Percentiles rank a stretch among this genome's conserved stretches.
These are phyloP conservation scores for Choristoneura fumiferana DNA, from an alignment of 1,140 invertebrate genomes.

Conservation along the genomic window DNA sequence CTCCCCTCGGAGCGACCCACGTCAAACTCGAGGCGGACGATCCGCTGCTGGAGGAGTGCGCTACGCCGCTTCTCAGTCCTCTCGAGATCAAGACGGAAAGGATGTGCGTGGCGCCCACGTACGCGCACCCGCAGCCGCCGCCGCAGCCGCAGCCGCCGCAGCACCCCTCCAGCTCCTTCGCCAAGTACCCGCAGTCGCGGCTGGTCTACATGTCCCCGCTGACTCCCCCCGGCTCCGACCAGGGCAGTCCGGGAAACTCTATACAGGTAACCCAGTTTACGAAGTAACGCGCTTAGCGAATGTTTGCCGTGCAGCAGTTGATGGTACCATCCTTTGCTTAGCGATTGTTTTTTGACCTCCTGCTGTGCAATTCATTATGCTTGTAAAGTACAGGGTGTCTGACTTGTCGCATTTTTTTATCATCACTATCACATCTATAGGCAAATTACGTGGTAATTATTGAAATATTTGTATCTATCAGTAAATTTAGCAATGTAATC, in stretches of 20 bases:
- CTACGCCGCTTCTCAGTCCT: conserved; percentile 83
- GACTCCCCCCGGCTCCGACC: conserved; percentile 90
- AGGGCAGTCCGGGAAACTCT: conserved; percentile 85
- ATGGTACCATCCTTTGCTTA: conserved; percentile 81
- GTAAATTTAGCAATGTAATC: too few relatives aligned
- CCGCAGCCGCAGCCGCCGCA: conserved; percentile 46
- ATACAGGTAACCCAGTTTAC: conserved; percentile 66
- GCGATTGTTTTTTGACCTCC: conserved; percentile 38
- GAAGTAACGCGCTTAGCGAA: conserved; percentile 33
- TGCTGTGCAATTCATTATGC: too few relatives aligned
- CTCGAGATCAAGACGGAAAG: conserved; percentile 86
- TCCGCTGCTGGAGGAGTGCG: conserved; percentile 77
- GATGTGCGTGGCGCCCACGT: conserved; percentile 72
- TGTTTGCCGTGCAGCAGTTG: conserved; percentile 70
- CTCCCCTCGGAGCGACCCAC: conserved; percentile 78
- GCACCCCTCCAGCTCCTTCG: conserved; percentile 58
- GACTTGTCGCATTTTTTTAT: too few relatives aligned
- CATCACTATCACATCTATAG: too few relatives aligned
- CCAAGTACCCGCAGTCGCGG: conserved; percentile 66
- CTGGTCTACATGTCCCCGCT: conserved; percentile 88
- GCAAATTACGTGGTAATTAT: too few relatives aligned
- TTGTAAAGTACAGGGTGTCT: too few relatives aligned
- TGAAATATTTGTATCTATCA: too few relatives aligned
- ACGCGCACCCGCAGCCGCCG: conserved; percentile 72
- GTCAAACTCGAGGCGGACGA: conserved; percentile 88